A percentile compares a stretch with the other conserved stretches of the same genome.
Evolutionary conservation across 2,113 vertebrate species (phyloP).

Genomic region (Salminus brasiliensis): DNA sequence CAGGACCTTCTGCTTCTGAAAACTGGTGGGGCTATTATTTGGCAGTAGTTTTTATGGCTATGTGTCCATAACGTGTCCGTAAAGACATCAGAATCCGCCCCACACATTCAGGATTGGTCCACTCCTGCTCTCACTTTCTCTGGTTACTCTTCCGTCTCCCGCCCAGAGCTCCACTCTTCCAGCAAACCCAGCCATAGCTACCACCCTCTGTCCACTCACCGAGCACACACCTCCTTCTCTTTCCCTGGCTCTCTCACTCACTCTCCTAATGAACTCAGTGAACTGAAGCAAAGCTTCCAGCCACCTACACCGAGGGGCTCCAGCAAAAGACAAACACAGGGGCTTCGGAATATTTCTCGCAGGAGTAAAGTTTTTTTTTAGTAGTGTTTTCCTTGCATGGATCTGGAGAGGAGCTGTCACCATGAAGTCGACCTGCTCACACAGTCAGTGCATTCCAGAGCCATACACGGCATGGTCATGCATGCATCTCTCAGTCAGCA

Average conservation of each 20-base stretch:
- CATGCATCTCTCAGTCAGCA: not conserved
- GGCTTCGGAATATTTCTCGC: not conserved
- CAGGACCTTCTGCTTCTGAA: too few species aligned
- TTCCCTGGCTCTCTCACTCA: not conserved
- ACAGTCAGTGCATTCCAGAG: not conserved
- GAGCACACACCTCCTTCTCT: not conserved
- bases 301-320: slow-evolving; percentile 11
- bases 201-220: not conserved
- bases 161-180: not conserved
- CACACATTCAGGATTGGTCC: too few species aligned
- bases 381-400: not conserved
- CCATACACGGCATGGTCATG: not conserved
- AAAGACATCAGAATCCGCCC: too few species aligned
- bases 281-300: slow-evolving; percentile 27
- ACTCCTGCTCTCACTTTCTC: not conserved
- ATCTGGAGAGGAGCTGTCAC: not conserved
- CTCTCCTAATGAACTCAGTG: slow-evolving; percentile 35
- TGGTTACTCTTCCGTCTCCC: not conserved
- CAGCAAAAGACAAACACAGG: not conserved
- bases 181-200: slow-evolving; percentile 31
- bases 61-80: too few species aligned
- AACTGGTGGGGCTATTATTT: too few species aligned
- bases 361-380: not conserved
- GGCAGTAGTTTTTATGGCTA: too few species aligned
- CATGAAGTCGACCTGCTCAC: not conserved